Conservation (phyloP, 2,113 vertebrate species). For the Gallinago jamesoni region DNA sequence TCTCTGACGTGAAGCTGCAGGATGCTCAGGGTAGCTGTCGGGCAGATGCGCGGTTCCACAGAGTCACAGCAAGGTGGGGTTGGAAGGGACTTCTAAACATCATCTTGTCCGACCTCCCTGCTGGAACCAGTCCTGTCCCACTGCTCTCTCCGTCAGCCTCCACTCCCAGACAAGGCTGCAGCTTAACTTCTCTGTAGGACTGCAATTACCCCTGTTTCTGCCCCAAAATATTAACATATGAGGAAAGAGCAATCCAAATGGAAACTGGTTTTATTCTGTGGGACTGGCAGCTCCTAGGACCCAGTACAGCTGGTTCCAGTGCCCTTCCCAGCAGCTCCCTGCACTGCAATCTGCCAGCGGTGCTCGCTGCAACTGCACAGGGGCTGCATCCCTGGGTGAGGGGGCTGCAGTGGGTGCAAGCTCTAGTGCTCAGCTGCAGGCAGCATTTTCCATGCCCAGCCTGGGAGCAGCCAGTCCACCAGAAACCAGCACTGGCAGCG, state of each 20-base stretch:
- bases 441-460: neutral
- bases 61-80: neutral
- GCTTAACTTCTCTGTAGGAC: neutral
- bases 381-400: accelerated
- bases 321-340: neutral
- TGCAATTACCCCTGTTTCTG: neutral
- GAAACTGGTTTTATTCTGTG: neutral
- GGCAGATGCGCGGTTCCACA: neutral
- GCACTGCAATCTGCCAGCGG: neutral
- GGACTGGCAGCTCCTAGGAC: neutral
- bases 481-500: neutral
- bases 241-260: neutral
- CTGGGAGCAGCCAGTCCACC: neutral
- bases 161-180: neutral
- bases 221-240: neutral
- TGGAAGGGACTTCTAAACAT: neutral
- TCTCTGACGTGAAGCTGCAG: neutral
- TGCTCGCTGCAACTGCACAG: neutral
- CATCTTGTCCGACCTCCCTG: neutral
- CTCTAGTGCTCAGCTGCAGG: neutral
- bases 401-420: neutral
- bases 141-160: neutral
- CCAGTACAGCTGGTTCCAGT: neutral
- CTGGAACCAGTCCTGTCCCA: neutral
- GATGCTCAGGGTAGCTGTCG: neutral